Evolutionary conservation across 2,113 vertebrate species (phyloP), one percentile per base, ranked within the genome.

Genomic region (Ahaetulla prasina): DNA sequence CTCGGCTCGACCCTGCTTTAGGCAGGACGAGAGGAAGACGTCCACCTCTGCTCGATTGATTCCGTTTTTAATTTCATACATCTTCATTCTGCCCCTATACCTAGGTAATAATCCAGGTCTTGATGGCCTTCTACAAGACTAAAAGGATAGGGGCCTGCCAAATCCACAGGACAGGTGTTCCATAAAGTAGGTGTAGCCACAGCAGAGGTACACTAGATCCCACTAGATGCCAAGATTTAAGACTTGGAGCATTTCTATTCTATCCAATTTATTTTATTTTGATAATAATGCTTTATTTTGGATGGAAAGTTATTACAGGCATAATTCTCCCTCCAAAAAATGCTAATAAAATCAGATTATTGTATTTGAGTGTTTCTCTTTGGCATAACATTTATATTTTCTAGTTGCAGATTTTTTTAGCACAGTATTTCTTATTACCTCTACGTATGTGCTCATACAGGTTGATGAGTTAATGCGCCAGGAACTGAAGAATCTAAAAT

Each of bases 381-480:
- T 53, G 55, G 4, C 16, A 30, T 43, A 91, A 39, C 68, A 45
- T 30, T 85, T 85, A 4, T 90, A 5, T 55, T 80, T 84, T 84
- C 35, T 85, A 23, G 10, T 55, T 55, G 12, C 50, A 45, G 50
- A 74, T 20, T 20, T 90, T 53, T 91, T 45, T 55, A 91, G 11
- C 23, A 53, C 2, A n/a, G 12, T 9, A 5, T 43, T 88, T 47
- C 35, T 43, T 27, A 53, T 35, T 30, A 25, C 10, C 1, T 89
- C 60, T 63, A 12, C 92, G n/a, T 96, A 4, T 93, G 30, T 95
- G 90, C 93, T 92, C 22, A 25, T 23, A 80, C n/a, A 99, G 98
- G 98, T 98, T 0, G 98, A 98, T 89, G 97, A 98, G 87, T 43
- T 98, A 92, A 98, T 99, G 98, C 95, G 97, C 12, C 97, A 98